Evolutionary conservation across 2,797 vertebrate species (phyloP).

Genomic region (Chanos chanos): DNA sequence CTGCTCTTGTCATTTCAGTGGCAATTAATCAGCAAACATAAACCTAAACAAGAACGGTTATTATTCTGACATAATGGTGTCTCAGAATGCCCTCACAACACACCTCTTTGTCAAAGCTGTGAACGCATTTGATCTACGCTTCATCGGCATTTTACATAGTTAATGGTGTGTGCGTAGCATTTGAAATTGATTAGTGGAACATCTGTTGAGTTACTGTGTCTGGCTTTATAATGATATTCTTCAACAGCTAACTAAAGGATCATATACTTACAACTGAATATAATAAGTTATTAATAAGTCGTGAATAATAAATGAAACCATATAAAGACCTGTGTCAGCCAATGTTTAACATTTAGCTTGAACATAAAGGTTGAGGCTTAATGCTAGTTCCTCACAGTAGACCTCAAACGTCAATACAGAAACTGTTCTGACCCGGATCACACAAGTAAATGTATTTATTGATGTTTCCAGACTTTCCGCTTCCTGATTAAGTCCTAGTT

Average conservation of each 20-base stretch:
- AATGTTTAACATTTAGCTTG: too few relatives aligned
- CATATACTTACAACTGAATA: too few relatives aligned
- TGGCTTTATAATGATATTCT: too few relatives aligned
- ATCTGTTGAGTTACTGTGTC: background rate
- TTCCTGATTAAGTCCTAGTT: too few relatives aligned
- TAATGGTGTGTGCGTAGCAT: conserved; percentile 25
- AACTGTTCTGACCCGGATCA: too few relatives aligned
- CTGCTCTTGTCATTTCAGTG: conserved; percentile 29
- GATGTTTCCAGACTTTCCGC: too few relatives aligned
- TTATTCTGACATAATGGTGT: conserved; percentile 19
- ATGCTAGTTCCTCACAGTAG: too few relatives aligned
- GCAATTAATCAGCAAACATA: conserved; percentile 24
- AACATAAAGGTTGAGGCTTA: too few relatives aligned
- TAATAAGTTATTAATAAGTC: background rate
- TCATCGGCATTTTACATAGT: conserved; percentile 10
- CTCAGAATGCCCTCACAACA: conserved; percentile 30
- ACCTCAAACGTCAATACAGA: too few relatives aligned
- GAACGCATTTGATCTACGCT: conserved; percentile 23
- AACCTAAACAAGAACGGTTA: conserved; percentile 29
- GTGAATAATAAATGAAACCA: background rate
- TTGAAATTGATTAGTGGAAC: conserved; percentile 2
- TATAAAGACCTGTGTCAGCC: too few relatives aligned
- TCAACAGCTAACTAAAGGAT: too few relatives aligned
- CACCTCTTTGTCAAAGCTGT: conserved; percentile 22
- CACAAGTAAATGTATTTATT: too few relatives aligned